Evolutionary conservation across 2,888 invertebrate genomes (phyloP).

Genomic region (Prosapia bicincta): DNA sequence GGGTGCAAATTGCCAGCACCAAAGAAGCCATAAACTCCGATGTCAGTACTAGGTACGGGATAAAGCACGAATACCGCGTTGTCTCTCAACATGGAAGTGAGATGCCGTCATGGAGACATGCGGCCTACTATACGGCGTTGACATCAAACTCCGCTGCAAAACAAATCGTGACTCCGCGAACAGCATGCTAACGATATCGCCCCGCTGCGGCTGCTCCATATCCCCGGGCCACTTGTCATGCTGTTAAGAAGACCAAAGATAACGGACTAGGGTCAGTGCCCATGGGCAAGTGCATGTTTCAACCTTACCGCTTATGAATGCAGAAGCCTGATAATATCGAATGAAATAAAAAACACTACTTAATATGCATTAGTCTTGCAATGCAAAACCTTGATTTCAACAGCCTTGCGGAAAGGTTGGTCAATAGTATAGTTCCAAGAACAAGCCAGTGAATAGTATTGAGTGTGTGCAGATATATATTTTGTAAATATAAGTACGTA

Average conservation of each 20-base stretch:
- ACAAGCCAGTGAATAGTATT: too few species aligned
- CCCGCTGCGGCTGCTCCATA: not conserved
- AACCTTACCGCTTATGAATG: not conserved
- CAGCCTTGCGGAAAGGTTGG: too few species aligned
- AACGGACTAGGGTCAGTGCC: slow-evolving; percentile 2
- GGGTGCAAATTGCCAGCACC: too few species aligned
- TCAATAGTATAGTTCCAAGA: too few species aligned
- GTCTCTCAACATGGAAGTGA: not conserved
- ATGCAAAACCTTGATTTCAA: too few species aligned
- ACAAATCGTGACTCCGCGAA: not conserved
- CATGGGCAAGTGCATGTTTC: not conserved
- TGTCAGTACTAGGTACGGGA: too few species aligned
- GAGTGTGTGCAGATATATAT: too few species aligned
- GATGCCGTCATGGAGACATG: not conserved
- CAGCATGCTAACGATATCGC: not conserved
- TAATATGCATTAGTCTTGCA: too few species aligned
- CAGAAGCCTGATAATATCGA: not conserved
- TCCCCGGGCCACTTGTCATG: not conserved
- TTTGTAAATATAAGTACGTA: too few species aligned
- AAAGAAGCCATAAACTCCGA: too few species aligned
- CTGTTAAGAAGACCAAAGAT: not conserved
- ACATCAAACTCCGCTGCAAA: not conserved
- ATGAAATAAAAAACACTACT: not conserved
- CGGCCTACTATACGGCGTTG: not conserved
- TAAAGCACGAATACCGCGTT: not conserved